Conservation (phyloP, 2,113 vertebrate species). For the Gulo gulo region DNA sequence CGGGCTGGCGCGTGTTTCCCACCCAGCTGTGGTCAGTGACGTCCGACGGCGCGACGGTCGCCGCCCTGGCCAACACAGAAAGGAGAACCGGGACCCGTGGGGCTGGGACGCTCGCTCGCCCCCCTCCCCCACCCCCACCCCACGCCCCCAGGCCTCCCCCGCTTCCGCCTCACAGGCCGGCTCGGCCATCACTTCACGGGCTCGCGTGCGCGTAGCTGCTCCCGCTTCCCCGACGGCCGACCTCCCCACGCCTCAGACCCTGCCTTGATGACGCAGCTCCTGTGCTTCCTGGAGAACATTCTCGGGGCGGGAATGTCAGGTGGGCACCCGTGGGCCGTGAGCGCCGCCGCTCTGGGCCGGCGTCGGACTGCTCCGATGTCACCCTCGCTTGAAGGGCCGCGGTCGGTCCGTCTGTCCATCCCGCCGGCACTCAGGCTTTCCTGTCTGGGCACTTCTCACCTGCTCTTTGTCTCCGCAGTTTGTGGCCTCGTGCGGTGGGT, state of each 20-base stretch:
- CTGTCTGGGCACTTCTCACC: neutral
- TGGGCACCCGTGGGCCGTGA: neutral
- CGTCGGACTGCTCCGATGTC: neutral
- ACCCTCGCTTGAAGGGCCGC: neutral
- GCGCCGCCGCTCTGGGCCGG: neutral
- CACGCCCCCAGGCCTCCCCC: no score
- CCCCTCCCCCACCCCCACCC: neutral
- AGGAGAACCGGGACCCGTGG: neutral
- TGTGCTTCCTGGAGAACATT: neutral
- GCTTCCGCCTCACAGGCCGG: neutral
- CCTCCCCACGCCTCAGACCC: neutral
- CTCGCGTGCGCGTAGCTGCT: neutral
- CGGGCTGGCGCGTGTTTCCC: neutral
- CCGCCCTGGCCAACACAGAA: neutral
- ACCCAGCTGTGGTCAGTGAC: neutral
- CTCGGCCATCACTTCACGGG: neutral
- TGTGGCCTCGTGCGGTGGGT: neutral
- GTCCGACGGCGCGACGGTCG: rapidly evolving
- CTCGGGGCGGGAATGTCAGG: rapidly evolving
- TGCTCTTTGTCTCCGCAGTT: neutral
- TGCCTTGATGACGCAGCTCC: no score
- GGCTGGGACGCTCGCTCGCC: no score
- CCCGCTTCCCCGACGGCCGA: rapidly evolving
- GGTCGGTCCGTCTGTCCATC: neutral
- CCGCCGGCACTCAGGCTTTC: neutral